Base-by-base conservation (phyloP, 2,888 invertebrate species). In the Amphipoea oculea region DNA sequence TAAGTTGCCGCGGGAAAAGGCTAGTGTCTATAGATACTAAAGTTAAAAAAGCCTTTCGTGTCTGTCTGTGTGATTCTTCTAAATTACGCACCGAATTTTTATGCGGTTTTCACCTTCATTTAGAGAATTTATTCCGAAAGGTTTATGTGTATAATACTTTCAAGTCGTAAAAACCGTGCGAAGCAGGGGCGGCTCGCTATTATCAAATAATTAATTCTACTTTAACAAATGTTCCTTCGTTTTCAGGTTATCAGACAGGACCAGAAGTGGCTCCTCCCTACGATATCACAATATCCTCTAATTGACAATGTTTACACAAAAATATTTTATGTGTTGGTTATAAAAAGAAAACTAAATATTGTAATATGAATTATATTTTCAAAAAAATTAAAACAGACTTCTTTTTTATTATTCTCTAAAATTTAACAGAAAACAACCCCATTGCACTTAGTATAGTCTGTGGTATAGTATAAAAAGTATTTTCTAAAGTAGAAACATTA, bases 241-340 rank as follows among this genome's bases (percentile, higher is more conserved):
- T 87, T 90, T 42, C 88, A 89, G 89, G 40, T 82, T 90, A 74
- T 78, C 89, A 66, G 89, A 85, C 0, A 79, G 72, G 29, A 81
- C 76, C 65, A 86, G 82, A 83, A 83, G 69, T 70, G 75, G 88
- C 57, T 72, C 66, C 29, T 40, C 66, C 29, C 40, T 79, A 36
- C 76, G 89, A 51, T 88, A 84, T 73, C 88, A 82, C 29, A 85
- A 83, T 70, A 60, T 73, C 23, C 71, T 88, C n/a, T 89, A 76
- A 60, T 23, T 48, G 14, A 62, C 29, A 29, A 29, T 62, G 20
- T 40, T 54, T 23, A 36, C 40, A 66, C 40, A 29, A 57, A 57
- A 67, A 36, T 29, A 68, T 45, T 73, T 68, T 1, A 65, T 72
- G 57, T 62, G 12, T 54, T 76, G 40, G 9, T 72, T 76, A 68